These are phyloP conservation scores for Saiga tatarica DNA, from an alignment of 2,113 vertebrate species.

Conservation along the genomic window DNA sequence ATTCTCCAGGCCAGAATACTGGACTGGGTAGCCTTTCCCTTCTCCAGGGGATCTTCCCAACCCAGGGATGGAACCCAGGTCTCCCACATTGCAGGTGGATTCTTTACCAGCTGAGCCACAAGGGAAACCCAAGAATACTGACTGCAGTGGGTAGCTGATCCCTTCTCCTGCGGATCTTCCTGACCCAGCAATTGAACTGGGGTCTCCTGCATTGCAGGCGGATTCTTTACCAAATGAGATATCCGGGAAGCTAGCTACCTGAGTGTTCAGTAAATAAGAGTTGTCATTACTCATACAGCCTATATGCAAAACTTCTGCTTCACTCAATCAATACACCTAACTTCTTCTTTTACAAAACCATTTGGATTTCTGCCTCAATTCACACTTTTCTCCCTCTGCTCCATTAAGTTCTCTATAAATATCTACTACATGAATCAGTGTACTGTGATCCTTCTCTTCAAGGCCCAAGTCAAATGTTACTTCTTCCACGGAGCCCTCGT, in stretches of 20 bases:
- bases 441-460: not conserved
- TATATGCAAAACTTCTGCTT: not conserved
- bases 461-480: not conserved
- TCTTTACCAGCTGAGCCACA: not conserved
- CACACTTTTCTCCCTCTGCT: not conserved
- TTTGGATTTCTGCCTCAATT: not conserved
- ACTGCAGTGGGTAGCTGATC: not conserved
- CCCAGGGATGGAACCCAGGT: not conserved
- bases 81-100: not conserved
- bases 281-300: not conserved
- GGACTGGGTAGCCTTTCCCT: not conserved
- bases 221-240: not conserved
- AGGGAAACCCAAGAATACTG: not conserved
- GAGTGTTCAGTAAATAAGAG: not conserved
- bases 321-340: not conserved
- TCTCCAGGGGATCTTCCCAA: not conserved
- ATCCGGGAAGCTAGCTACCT: not conserved
- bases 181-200: not conserved
- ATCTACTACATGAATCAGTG: not conserved
- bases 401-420: not conserved
- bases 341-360: not conserved
- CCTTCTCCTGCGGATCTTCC: not conserved
- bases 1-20: not conserved
- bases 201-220: not conserved
- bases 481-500: not conserved